Conservation (phyloP, 2,797 vertebrate species). For the Morus bassanus region DNA sequence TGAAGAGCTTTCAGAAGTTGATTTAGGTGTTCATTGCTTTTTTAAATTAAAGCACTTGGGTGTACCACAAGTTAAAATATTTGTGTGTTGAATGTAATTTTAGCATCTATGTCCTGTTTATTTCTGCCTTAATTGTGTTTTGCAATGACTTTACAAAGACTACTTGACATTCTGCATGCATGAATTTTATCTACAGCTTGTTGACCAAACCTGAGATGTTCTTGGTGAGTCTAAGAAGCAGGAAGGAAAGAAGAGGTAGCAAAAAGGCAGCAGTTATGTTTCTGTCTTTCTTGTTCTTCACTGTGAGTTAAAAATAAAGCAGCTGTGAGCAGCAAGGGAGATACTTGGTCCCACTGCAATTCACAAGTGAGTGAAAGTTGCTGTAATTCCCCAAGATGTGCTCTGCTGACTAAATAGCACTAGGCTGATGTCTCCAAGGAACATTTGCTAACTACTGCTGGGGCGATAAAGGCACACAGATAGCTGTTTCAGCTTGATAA, state of each 20-base stretch:
- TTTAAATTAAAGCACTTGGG: neutral
- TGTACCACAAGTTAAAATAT: neutral
- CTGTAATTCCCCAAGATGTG: neutral
- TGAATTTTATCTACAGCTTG: neutral
- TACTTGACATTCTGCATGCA: neutral
- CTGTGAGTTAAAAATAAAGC: neutral
- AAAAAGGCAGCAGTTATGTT: neutral
- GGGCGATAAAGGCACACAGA: neutral
- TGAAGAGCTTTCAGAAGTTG: neutral
- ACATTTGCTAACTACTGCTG: neutral
- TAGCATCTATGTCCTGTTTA: neutral
- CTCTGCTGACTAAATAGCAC: neutral
- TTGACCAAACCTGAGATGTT: neutral
- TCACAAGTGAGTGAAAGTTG: neutral
- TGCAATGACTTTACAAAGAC: neutral
- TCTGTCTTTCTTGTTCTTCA: neutral
- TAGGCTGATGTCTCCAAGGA: neutral
- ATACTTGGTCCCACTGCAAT: neutral
- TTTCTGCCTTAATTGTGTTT: neutral
- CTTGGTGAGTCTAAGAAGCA: neutral
- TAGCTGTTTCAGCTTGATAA: neutral
- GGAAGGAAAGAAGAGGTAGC: fast-evolving
- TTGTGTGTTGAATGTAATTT: neutral
- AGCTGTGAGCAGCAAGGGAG: neutral
- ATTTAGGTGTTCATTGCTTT: neutral